phyloP scores from a whole-genome alignment of 2,888 invertebrate species.

The Drosophila acutilabella region DNA sequence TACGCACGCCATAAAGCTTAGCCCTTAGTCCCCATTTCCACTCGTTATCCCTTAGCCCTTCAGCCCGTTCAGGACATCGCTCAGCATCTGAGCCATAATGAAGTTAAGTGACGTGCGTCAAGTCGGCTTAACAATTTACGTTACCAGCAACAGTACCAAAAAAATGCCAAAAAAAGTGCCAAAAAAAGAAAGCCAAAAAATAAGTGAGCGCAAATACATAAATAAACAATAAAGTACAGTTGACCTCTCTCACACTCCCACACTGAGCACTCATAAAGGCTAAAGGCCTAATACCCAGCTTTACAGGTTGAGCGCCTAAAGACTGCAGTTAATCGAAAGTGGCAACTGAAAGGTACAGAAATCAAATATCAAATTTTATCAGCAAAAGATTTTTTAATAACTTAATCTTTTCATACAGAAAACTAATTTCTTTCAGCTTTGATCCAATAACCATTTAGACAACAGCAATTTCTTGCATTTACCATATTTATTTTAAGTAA shows the following conservation, averaged over 20 bases:
- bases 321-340: slow-evolving; percentile 14
- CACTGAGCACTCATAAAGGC: slow-evolving; percentile 24
- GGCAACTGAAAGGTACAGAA: slow-evolving; percentile 4
- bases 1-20: slow-evolving; percentile 82
- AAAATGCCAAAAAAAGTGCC: slow-evolving; percentile 4
- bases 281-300: slow-evolving; percentile 12
- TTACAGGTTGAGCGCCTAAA: slow-evolving; percentile 18
- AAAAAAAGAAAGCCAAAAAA: slow-evolving; percentile 23
- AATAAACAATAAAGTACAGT: slow-evolving; percentile 72
- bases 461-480: too few relatives aligned
- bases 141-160: slow-evolving; percentile 34
- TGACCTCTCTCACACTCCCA: background rate
- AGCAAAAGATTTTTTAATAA: background rate
- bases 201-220: slow-evolving; percentile 37
- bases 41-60: slow-evolving; percentile 13
- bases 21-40: slow-evolving; percentile 43
- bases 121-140: slow-evolving; percentile 72
- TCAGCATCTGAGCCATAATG: slow-evolving; percentile 65
- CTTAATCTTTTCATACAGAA: too few relatives aligned
- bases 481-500: too few relatives aligned
- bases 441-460: background rate
- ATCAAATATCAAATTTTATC: background rate
- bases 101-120: slow-evolving; percentile 76
- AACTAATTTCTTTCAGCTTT: background rate
- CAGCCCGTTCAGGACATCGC: slow-evolving; percentile 36